phyloP scores from a whole-genome alignment of 2,113 vertebrate genomes.

The Cebidichthys violaceus region DNA sequence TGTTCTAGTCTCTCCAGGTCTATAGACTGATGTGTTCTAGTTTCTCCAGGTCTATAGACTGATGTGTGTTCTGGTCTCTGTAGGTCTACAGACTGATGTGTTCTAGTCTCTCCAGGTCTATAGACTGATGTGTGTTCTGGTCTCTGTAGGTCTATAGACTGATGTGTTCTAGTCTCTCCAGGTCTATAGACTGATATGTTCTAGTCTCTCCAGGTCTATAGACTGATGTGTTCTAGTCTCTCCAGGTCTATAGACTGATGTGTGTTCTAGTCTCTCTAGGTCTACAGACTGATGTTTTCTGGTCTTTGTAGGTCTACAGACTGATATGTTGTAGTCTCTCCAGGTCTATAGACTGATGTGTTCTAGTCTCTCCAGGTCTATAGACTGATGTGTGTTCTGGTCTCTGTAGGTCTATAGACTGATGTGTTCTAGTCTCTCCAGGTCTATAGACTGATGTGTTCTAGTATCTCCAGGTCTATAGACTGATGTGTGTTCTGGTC shows the following conservation, averaged over 20 bases:
- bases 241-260: background rate
- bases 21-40: background rate
- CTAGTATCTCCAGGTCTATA: too few relatives aligned
- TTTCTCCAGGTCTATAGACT: background rate
- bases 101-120: background rate
- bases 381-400: background rate
- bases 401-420: too few relatives aligned
- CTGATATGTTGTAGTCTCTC: background rate
- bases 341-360: background rate
- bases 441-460: too few relatives aligned
- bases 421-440: background rate
- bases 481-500: background rate
- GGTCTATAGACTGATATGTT: background rate
- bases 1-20: background rate
- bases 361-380: constrained; percentile 56
- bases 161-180: background rate
- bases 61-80: too few relatives aligned
- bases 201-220: background rate
- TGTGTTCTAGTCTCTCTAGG: background rate
- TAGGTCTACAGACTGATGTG: too few relatives aligned
- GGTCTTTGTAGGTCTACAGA: too few relatives aligned
- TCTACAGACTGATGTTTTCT: background rate
- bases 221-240: background rate
- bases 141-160: constrained; percentile 60
- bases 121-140: constrained; percentile 3